Evolutionary conservation across 2,113 vertebrate genomes (phyloP), one percentile per base, ranked within the genome.

Genomic region (Hippoglossus stenolepis): DNA sequence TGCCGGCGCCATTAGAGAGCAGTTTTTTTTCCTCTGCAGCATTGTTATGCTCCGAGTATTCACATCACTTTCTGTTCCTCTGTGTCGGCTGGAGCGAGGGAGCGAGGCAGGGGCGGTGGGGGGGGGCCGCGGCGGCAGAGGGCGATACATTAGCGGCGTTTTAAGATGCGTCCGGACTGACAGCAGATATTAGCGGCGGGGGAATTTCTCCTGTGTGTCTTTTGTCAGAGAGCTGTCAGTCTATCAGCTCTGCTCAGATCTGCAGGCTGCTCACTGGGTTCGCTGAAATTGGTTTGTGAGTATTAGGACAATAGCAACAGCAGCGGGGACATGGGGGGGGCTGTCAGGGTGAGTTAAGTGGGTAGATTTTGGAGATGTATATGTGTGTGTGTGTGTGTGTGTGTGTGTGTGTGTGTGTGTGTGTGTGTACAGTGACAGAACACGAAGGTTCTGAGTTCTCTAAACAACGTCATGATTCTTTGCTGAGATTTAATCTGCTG

Each of bases 31-130:
- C 51, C 28, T 20, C 13, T 35, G 64, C 11, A 63, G 77, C 79
- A 85, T 89, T 87, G 84, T 87, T 84, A 90, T 79, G 83, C 77
- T 74, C 49, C 5, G 65, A 77, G 83, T 85, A 87, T 90, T 90
- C 90, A 87, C 83, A 85, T 87, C 77, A 47, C 67, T 84, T 65
- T 72, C 70, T 23, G 56, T 70, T 28, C 59, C 49, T 75, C 67
- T 49, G 84, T 40, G 38, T 10, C 69, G 47, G 77, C 75, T 77
- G 82, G 17, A 77, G 78, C 35, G 51, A 28, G 75, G 80, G 69
- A 73, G 66, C 14, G 80, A 38, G 65, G 70, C 40, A 57, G 66
- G 0, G 57, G 38, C 11, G 40, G 28, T 4, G 35, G 59, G 2
- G 2, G 31, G 70, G 47, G 76, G 51, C 13, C 20, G 51, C 18